Conservation (phyloP, 2,888 invertebrate genomes). For the Gymnoscelis rufifasciata region DNA sequence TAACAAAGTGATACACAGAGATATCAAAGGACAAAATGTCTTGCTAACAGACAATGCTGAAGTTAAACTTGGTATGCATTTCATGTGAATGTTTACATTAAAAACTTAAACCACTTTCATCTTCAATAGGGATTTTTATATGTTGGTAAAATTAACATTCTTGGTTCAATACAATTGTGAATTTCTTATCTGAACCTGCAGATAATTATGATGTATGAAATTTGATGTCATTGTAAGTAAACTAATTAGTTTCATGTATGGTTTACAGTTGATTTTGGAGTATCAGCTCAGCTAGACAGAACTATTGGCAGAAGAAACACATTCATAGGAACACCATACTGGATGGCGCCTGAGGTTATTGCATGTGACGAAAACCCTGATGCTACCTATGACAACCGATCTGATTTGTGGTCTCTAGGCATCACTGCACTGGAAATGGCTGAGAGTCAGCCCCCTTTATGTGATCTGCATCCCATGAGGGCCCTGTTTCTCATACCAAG, state of each 20-base stretch:
- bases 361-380: slow-evolving; percentile 99
- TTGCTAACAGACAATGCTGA: slow-evolving; percentile 99
- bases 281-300: slow-evolving; percentile 98
- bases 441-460: slow-evolving; percentile 98
- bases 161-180: no score
- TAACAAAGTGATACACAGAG: slow-evolving; percentile 99
- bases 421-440: slow-evolving; percentile 99
- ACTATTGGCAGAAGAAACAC: slow-evolving; percentile 99
- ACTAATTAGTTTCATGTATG: no score
- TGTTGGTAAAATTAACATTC: no score
- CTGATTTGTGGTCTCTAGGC: slow-evolving; percentile 94
- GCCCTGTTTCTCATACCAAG: slow-evolving; percentile 98
- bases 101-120: no score
- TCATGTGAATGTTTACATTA: no score
- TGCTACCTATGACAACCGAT: slow-evolving; percentile 99
- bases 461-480: slow-evolving; percentile 99
- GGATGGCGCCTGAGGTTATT: slow-evolving; percentile 99
- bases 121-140: no score
- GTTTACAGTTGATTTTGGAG: slow-evolving; percentile 96
- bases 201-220: no score
- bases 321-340: slow-evolving; percentile 98
- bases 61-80: slow-evolving; percentile 92
- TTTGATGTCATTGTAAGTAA: no score
- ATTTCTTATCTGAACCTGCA: no score
- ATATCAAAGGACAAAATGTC: slow-evolving; percentile 99